Evolutionary conservation across 2,888 invertebrate species (phyloP).

Genomic region (Polyommatus iphigenia): DNA sequence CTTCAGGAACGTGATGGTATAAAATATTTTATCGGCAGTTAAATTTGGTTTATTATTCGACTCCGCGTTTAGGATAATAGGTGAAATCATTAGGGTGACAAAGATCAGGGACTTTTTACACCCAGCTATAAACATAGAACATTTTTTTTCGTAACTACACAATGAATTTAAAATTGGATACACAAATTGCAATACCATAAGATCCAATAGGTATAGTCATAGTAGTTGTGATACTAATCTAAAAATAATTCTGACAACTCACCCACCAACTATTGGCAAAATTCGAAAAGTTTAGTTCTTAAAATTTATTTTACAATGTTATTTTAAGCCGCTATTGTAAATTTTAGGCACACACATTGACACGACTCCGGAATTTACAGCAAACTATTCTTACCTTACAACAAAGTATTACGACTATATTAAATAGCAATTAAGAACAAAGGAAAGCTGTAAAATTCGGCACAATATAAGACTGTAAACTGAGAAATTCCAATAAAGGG

Average conservation of each 20-base stretch:
- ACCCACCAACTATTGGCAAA: neutral
- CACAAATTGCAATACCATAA: neutral
- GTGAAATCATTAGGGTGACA: slow-evolving; percentile 66
- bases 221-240: too few species aligned
- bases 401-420: slow-evolving; percentile 1
- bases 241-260: neutral
- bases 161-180: slow-evolving; percentile 15
- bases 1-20: slow-evolving; percentile 60
- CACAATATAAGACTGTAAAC: neutral
- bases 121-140: slow-evolving; percentile 23
- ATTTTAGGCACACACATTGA: neutral
- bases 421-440: slow-evolving; percentile 16
- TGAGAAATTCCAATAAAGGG: slow-evolving; percentile 27
- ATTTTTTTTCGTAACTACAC: slow-evolving; percentile 26
- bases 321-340: neutral
- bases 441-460: neutral
- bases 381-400: neutral
- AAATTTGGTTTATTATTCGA: slow-evolving; percentile 70
- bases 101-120: slow-evolving; percentile 55
- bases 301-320: neutral
- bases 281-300: neutral
- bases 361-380: neutral
- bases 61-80: slow-evolving; percentile 73
- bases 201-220: neutral
- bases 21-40: slow-evolving; percentile 77